phyloP scores from a whole-genome alignment of 2,888 invertebrate genomes.

The Geotrupes spiniger region DNA sequence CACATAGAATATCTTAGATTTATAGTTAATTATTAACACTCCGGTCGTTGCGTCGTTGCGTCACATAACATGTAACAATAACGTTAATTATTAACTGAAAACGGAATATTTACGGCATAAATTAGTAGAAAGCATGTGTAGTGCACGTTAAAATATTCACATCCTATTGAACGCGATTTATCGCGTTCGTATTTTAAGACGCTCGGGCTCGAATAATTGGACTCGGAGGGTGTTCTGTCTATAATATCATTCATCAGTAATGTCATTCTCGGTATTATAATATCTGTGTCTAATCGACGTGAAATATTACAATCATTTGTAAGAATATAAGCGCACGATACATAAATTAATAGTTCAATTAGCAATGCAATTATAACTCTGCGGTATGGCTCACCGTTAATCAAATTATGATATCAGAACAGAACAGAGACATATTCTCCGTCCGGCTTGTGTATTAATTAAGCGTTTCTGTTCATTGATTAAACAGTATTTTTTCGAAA shows the following conservation, averaged over 20 bases:
- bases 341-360: slow-evolving; percentile 47
- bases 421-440: slow-evolving; percentile 22
- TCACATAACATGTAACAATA: slow-evolving; percentile 9
- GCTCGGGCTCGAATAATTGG: slow-evolving; percentile 32
- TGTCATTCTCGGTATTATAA: slow-evolving; percentile 35
- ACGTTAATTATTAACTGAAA: slow-evolving; percentile 22
- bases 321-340: slow-evolving; percentile 38
- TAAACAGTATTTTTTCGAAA: background rate
- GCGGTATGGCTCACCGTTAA: slow-evolving; percentile 40
- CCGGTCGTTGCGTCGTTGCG: too few species aligned
- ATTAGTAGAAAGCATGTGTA: slow-evolving; percentile 17
- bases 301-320: slow-evolving; percentile 43
- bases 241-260: slow-evolving; percentile 39
- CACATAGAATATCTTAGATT: too few species aligned
- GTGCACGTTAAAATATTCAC: slow-evolving; percentile 19
- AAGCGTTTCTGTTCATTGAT: slow-evolving; percentile 7
- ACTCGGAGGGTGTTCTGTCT: slow-evolving; percentile 38
- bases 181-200: slow-evolving; percentile 25
- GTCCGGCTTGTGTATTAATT: slow-evolving; percentile 6
- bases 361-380: slow-evolving; percentile 45
- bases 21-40: too few species aligned
- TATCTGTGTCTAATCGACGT: slow-evolving; percentile 38
- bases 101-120: slow-evolving; percentile 20
- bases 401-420: slow-evolving; percentile 43
- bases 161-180: slow-evolving; percentile 27